Percentiles rank a stretch among this genome's conserved stretches.
Conservation (phyloP, 2,797 vertebrate species). For the Peromyscus attwateri region DNA sequence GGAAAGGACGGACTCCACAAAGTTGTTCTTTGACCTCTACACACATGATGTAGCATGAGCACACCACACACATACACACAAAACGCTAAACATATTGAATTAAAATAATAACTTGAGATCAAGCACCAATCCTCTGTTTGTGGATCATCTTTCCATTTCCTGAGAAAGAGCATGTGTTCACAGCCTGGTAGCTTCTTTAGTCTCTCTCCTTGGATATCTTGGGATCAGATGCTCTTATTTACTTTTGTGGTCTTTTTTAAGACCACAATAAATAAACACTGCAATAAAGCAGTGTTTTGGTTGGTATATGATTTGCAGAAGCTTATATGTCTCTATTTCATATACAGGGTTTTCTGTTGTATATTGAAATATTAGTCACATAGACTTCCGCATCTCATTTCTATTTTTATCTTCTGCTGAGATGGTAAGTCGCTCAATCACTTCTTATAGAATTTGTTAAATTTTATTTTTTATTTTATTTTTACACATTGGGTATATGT, state of each 20-base stretch:
- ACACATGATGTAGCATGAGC: too few species aligned
- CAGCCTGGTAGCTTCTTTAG: not conserved
- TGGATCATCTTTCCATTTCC: not conserved
- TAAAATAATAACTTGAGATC: not conserved
- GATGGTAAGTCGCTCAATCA: not conserved
- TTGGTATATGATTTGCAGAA: not conserved
- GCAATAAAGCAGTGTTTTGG: not conserved
- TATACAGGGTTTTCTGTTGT: not conserved
- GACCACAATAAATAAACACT: too few species aligned
- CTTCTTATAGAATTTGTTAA: not conserved
- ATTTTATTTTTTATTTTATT: not conserved
- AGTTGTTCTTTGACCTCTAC: not conserved
- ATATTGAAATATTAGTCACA: not conserved
- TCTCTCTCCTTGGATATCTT: not conserved
- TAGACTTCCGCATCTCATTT: not conserved
- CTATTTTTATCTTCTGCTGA: not conserved
- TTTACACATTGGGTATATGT: too few species aligned
- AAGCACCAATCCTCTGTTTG: not conserved
- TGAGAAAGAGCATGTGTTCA: not conserved
- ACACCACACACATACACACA: not conserved
- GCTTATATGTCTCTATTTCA: not conserved
- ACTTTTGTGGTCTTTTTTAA: not conserved
- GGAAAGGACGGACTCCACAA: not conserved
- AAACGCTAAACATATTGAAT: not conserved
- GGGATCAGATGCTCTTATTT: not conserved